These are phyloP conservation scores for Sphecodes monilicornis DNA, from an alignment of 2,888 invertebrate genomes.

Conservation along the genomic window DNA sequence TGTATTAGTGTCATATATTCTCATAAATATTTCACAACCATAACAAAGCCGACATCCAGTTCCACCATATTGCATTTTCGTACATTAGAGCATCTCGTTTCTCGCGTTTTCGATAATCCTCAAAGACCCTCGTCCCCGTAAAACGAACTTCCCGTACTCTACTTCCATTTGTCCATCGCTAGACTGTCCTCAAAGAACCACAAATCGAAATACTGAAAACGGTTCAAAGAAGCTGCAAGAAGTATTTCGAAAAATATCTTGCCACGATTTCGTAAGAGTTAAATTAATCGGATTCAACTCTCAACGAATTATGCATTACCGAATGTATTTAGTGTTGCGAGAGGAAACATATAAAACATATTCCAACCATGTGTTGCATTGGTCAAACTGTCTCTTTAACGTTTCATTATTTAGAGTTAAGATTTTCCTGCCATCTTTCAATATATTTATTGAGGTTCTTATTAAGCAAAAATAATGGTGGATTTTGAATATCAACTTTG, in stretches of 20 bases:
- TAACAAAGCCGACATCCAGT: slow-evolving; percentile 1
- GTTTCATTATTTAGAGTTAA: not conserved
- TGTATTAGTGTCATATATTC: not conserved
- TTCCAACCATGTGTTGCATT: no score
- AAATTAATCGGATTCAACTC: not conserved
- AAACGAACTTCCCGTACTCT: slow-evolving; percentile 16
- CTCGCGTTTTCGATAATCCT: slow-evolving; percentile 16
- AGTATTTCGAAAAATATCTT: not conserved
- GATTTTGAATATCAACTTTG: no score
- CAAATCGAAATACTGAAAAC: not conserved
- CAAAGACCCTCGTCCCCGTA: not conserved
- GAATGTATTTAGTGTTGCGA: not conserved
- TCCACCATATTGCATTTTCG: not conserved
- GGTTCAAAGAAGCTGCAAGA: not conserved
- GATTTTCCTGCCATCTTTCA: not conserved
- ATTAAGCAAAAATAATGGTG: not conserved
- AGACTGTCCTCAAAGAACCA: slow-evolving; percentile 1
- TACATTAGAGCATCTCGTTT: not conserved
- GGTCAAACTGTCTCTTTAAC: no score
- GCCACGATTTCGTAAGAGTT: not conserved
- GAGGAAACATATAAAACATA: no score
- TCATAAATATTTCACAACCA: not conserved
- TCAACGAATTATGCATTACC: not conserved
- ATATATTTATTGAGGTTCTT: not conserved
- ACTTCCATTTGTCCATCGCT: slow-evolving; percentile 10